Base-by-base conservation (phyloP, 2,113 vertebrate genomes). In the Upupa epops region DNA sequence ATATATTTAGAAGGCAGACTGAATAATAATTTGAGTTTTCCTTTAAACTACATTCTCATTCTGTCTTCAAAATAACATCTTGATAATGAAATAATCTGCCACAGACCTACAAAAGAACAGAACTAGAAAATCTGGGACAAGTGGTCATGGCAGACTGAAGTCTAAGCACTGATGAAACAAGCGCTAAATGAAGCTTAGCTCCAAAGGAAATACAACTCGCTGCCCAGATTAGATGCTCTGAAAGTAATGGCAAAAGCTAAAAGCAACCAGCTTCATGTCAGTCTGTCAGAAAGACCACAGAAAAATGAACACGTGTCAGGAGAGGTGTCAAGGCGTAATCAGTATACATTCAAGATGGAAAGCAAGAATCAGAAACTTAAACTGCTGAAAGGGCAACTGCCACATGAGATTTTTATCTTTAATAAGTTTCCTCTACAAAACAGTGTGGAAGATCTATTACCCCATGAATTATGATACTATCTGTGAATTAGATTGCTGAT, bases 361-460 rank as follows among this genome's bases (percentile, higher is more conserved):
- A 88, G 48, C 71, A 92, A 93, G 72, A 90, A 94, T 66, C 71
- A 83, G 82, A 95, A 97, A 63, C 64, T 66, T 85, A 70, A 86
- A 93, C 17, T 79, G 86, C 80, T 77, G 81, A 92, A 94, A 94
- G 83, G 71, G 55, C 45, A 83, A 74, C 59, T 84, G 70, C 55
- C 87, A 91, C 36, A 34, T 72, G 68, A 87, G 72, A 73, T 86
- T 88, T 85, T 89, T 89, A 93, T 90, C 83, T 88, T 94, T 90
- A 70, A 77, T 71, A 81, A 72, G 58, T 84, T 92, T 91, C 69
- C 74, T 34, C 42, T 52, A 58, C 40, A 84, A 95, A 86, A 75
- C 31, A 87, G 75, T 69, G 40, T 14, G 17, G 54, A 76, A 88
- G 71, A 61, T 37, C 32, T 68, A 92, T 95, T 95, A 64, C 71